These are phyloP conservation scores for Falco naumanni DNA, from an alignment of 2,797 vertebrate species.

Conservation along the genomic window DNA sequence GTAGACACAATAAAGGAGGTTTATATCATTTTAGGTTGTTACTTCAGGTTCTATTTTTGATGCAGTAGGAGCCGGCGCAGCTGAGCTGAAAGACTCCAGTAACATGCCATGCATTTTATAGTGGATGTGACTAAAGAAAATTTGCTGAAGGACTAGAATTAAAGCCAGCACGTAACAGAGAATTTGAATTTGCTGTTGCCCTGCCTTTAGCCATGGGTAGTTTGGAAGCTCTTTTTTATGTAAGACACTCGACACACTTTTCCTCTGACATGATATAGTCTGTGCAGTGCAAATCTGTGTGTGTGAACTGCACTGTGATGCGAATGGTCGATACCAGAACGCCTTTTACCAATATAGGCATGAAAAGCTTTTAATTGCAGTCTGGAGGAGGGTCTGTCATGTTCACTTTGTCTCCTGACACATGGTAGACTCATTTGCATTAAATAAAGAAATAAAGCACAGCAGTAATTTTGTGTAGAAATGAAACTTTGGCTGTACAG, in stretches of 20 bases:
- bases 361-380: not conserved
- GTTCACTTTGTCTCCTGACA: not conserved
- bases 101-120: conserved; percentile 46
- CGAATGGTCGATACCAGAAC: not conserved
- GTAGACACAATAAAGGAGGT: conserved; percentile 31
- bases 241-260: rapidly evolving
- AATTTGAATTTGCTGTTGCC: not conserved
- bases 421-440: not conserved
- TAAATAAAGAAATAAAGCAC: not conserved
- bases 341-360: not conserved
- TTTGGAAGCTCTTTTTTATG: not conserved
- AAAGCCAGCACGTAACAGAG: not conserved
- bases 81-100: conserved; percentile 66
- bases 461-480: not conserved
- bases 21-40: conserved; percentile 42
- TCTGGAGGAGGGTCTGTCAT: not conserved
- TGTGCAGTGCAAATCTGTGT: not conserved
- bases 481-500: not conserved
- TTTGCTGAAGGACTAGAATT: not conserved
- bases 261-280: not conserved
- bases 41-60: conserved; percentile 30
- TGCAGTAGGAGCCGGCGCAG: conserved; percentile 36
- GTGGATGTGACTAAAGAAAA: not conserved
- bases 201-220: not conserved
- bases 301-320: not conserved